A percentile compares a stretch with the other conserved stretches of the same genome.
phyloP scores from a whole-genome alignment of 2,797 vertebrate species.

The Coregonus ussuriensis region DNA sequence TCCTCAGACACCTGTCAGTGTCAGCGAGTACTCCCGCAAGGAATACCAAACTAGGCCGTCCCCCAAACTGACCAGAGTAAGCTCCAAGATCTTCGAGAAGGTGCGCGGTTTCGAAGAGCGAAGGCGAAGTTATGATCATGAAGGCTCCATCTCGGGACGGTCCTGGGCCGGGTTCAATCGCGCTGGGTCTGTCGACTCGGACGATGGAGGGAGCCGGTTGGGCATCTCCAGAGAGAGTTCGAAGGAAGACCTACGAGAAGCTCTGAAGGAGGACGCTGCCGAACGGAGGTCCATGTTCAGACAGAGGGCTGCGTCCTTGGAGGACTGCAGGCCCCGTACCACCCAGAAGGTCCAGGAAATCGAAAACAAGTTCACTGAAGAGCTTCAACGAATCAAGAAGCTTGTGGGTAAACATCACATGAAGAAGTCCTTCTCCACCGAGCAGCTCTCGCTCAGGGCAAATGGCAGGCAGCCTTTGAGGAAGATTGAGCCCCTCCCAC shows the following conservation, averaged over 20 bases:
- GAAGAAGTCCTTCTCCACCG: conserved; percentile 88
- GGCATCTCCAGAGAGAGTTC: conserved; percentile 86
- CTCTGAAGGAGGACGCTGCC: conserved; percentile 81
- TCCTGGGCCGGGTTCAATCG: conserved; percentile 90
- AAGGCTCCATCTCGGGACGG: conserved; percentile 83
- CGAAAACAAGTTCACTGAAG: conserved; percentile 92
- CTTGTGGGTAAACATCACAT: conserved; percentile 92
- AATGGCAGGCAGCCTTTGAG: conserved; percentile 72
- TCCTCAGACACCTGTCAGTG: conserved; percentile 87
- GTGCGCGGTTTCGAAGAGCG: conserved; percentile 90
- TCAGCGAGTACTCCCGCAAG: conserved; percentile 87
- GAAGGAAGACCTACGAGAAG: conserved; percentile 82
- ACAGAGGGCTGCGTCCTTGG: conserved; percentile 91
- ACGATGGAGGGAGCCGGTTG: conserved; percentile 79
- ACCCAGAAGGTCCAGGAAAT: conserved; percentile 88
- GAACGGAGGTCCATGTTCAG: conserved; percentile 85
- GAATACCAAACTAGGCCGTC: conserved; percentile 85
- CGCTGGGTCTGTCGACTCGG: conserved; percentile 88
- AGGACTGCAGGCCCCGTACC: conserved; percentile 85
- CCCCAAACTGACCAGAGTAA: conserved; percentile 86
- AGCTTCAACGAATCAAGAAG: conserved; percentile 91
- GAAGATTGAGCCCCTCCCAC: conserved; percentile 80
- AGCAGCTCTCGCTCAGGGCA: conserved; percentile 74
- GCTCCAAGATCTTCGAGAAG: conserved; percentile 93
- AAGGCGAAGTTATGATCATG: conserved; percentile 86